Conservation (phyloP, 2,113 vertebrate genomes). For the Sander lucioperca region DNA sequence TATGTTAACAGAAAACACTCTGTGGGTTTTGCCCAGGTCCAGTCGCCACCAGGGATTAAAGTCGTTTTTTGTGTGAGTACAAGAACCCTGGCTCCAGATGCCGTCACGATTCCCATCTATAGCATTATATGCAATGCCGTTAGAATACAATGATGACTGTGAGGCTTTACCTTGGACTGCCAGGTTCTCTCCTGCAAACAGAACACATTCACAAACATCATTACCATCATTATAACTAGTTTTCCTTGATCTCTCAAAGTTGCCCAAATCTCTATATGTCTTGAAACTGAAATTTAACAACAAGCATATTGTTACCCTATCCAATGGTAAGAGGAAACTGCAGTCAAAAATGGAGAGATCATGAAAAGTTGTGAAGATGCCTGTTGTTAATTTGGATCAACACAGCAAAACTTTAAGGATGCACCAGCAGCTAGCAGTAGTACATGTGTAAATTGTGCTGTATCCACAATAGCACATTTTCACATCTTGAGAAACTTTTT, state of each 20-base stretch:
- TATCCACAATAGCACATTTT: too few relatives aligned
- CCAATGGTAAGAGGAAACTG: neutral
- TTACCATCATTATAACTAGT: neutral
- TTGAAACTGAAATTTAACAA: neutral
- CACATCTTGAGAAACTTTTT: too few relatives aligned
- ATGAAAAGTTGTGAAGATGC: neutral
- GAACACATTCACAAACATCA: neutral
- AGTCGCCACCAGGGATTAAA: slow-evolving; percentile 54
- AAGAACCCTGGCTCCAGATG: neutral
- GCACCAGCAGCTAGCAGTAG: neutral
- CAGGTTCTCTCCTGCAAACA: slow-evolving; percentile 55
- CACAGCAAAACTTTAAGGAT: neutral
- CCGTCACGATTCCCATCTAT: slow-evolving; percentile 51
- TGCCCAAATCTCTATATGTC: neutral
- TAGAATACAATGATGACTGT: slow-evolving; percentile 8
- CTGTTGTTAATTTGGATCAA: neutral
- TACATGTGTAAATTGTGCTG: neutral
- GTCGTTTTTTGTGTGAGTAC: rapidly evolving
- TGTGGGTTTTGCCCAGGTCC: slow-evolving; percentile 59
- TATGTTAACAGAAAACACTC: slow-evolving; percentile 54
- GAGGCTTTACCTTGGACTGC: slow-evolving; percentile 60
- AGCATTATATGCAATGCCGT: neutral
- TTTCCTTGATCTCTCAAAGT: neutral
- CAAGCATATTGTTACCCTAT: neutral
- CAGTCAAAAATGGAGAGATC: neutral